Base-by-base conservation (phyloP, 2,888 invertebrate species). In the Dilophus febrilis region DNA sequence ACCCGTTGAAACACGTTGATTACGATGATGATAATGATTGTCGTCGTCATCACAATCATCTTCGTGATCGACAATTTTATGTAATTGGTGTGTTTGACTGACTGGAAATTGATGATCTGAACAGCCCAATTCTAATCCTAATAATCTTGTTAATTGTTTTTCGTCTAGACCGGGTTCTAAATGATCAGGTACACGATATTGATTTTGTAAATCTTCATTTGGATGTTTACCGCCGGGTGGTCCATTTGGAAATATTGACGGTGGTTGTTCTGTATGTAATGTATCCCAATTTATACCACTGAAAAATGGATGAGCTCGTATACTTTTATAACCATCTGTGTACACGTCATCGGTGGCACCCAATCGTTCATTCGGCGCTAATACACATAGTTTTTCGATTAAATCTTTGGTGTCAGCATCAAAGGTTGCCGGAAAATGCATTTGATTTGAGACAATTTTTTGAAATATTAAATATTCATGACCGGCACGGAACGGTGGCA, bases 391-490 rank as follows among this genome's bases (percentile, higher is more conserved):
- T 55, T 81, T 77, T 55, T 79, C 71, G 40, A 97, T 84, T 51
- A 98, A 70, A 65, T 91, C 84, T 60, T 78, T 80, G n/a, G 90
- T 88, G 43, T 74, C 69, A 45, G 74, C 70, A 48, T 83, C 77
- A 59, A 98, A 95, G 28, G 86, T 87, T 56, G 88, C 84, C 0
- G 95, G 92, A 53, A 92, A 90, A 54, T 82, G 81, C 58, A 91
- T 92, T 40, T 90, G 83, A 55, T 88, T 68, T 59, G 82, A 83
- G 40, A 85, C 68, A 51, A 98, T 94, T 65, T 92, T 92, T 64
- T 92, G 88, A 63, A 97, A 94, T 49, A 95, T 90, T 48, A 90
- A 73, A 65, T 91, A 98, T 58, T 97, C 97, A 61, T 83, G 90
- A 46, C 81, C 75, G 42, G 85, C 88, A 45, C 85, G 74, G 66